Base-by-base conservation (phyloP, 2,888 invertebrate species). In the Dichetophora obliterata region DNA sequence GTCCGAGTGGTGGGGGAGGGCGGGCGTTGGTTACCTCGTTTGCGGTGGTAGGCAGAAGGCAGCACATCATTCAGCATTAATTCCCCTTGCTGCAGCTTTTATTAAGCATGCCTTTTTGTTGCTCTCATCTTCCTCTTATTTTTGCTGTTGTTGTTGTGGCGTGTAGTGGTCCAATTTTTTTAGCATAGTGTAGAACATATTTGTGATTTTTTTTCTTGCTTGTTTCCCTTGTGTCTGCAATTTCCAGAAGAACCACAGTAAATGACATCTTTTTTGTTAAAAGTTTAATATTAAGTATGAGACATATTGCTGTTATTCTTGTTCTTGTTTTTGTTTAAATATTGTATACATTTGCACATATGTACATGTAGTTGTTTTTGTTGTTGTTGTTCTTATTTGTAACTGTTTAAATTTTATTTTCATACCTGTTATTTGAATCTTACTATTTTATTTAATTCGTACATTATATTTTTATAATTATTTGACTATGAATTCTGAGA, bases 191-290 rank as follows among this genome's bases (percentile, higher is more conserved):
- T 27, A 34, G n/a, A 63, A 63, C 63, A 63, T 66, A 43, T 66
- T 31, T 31, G 31, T 31, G 19, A 19, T 65, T 66, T 2, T 66
- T 19, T 22, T 43, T 19, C n/a, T 16, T 68, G n/a, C 24, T 48
- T 68, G 43, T 43, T 66, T 43, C 27, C 1, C 22, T 22, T 48
- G 37, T 59, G 9, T 59, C 27, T 59, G 59, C 9, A 59, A 59
- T 27, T 27, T 59, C 59, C 59, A 31, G 59, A 59, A 59, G 59
- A 59, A 59, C 59, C 59, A 31, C 59, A 59, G 59, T 24, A 24
- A 27, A 24, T 59, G 27, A 43, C 43, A 43, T 63, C 0, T 31
- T 63, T 61, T 27, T 3, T 31, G 9, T 63, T 63, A n/a, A n/a
- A 34, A 24, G n/a, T 63, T 34, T 34, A 61, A 16, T 63, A 22